Conservation (phyloP, 64 coral and sea anemone genomes). For the Porites australiensis region DNA sequence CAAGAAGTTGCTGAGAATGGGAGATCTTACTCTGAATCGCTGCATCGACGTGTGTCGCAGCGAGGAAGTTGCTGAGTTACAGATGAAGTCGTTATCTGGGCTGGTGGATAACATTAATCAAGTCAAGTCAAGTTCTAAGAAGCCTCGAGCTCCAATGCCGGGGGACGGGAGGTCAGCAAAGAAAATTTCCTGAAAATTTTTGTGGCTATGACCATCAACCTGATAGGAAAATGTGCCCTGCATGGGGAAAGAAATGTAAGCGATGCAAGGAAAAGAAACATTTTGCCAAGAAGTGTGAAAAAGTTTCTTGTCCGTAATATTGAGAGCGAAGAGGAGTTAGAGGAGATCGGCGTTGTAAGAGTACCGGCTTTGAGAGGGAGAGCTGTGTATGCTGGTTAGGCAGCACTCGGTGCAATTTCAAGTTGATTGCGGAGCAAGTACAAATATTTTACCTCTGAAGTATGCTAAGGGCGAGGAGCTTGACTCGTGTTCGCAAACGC, state of each 20-base stretch:
- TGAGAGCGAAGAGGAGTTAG: background rate
- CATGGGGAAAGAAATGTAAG: background rate
- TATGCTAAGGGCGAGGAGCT: conserved; percentile 1
- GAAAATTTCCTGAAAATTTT: background rate
- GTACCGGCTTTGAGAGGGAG: background rate
- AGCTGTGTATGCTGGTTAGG: conserved; percentile 14
- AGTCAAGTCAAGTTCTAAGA: background rate
- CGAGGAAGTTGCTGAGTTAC: too few species aligned
- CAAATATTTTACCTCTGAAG: conserved; percentile 4
- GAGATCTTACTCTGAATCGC: too few species aligned
- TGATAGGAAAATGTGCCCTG: background rate
- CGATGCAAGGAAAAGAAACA: too few species aligned
- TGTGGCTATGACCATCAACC: background rate
- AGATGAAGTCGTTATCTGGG: too few species aligned
- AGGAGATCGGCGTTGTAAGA: conserved; percentile 2
- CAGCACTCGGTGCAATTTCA: conserved; percentile 22
- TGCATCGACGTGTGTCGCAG: too few species aligned
- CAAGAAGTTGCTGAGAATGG: too few species aligned
- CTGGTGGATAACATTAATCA: background rate
- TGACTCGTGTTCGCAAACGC: background rate
- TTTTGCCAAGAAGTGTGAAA: too few species aligned
- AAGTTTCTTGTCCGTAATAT: background rate
- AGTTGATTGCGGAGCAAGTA: conserved; percentile 32
- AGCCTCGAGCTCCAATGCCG: background rate
- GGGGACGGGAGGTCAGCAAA: background rate